Conservation (phyloP, 2,888 invertebrate species). For the Isotomurus palustris region DNA sequence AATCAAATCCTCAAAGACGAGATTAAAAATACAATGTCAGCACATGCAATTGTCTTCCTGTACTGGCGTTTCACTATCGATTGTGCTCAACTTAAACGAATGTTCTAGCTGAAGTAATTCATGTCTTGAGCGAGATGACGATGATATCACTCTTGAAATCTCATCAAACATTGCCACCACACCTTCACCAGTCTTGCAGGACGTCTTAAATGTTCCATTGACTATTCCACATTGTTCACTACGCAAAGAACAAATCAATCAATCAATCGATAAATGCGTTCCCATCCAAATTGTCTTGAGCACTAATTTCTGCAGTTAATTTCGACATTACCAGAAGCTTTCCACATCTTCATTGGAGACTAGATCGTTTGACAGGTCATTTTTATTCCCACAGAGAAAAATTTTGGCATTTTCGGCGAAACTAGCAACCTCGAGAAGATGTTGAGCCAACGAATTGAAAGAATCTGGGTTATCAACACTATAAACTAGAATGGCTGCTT, state of each 20-base stretch:
- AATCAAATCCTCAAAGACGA: neutral
- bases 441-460: conserved; percentile 86
- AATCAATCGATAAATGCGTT: no score
- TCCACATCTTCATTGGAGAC: conserved; percentile 38
- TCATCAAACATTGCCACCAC: conserved; percentile 86
- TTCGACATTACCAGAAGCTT: conserved; percentile 38
- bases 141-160: conserved; percentile 58
- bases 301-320: no score
- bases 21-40: neutral
- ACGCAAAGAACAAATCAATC: no score
- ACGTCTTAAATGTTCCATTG: conserved; percentile 81
- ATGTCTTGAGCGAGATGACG: conserved; percentile 56
- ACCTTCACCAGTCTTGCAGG: conserved; percentile 77
- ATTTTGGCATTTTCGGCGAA: conserved; percentile 94
- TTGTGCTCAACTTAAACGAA: conserved; percentile 19
- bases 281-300: no score
- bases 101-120: conserved; percentile 27
- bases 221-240: conserved; percentile 82
- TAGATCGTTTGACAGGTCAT: conserved; percentile 62
- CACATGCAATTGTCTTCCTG: conserved; percentile 25
- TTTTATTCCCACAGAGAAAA: conserved; percentile 88
- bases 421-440: conserved; percentile 85
- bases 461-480: conserved; percentile 85
- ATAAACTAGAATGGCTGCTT: conserved; percentile 88
- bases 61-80: conserved; percentile 1